These are phyloP conservation scores for Lichenostomus cassidix DNA, from an alignment of 2,113 vertebrate species.

Conservation along the genomic window DNA sequence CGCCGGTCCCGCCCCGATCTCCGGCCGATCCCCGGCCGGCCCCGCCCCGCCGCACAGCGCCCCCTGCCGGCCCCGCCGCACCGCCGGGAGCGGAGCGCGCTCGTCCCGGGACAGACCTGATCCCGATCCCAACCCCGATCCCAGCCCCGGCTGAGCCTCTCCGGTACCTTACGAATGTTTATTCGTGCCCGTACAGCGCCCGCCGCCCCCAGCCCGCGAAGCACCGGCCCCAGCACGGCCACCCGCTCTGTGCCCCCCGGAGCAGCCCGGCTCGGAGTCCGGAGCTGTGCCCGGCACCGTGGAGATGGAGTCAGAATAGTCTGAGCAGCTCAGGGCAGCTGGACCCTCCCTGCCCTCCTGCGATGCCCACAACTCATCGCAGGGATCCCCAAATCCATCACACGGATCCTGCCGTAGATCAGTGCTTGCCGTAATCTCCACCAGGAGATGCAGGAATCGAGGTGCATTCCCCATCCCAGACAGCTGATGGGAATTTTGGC, in stretches of 20 bases:
- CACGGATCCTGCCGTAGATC: fast-evolving
- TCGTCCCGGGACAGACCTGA: not conserved
- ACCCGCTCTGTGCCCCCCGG: no score
- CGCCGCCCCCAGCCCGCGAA: not conserved
- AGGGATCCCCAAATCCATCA: not conserved
- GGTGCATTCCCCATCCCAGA: fast-evolving
- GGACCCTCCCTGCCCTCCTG: not conserved
- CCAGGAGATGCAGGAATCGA: fast-evolving
- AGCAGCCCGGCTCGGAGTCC: not conserved
- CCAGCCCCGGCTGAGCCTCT: not conserved
- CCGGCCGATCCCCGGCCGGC: not conserved
- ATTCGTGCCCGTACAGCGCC: not conserved
- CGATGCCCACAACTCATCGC: not conserved
- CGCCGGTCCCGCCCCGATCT: no score
- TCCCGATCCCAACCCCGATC: no score
- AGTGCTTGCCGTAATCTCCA: fast-evolving
- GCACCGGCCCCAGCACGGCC: not conserved
- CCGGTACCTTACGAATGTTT: not conserved
- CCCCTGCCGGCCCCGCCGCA: not conserved
- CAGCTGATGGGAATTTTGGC: not conserved
- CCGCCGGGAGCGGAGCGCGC: not conserved
- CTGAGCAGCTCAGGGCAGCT: not conserved
- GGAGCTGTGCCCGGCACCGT: fast-evolving
- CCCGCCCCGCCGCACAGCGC: not conserved
- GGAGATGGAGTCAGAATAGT: not conserved